Percentiles rank a stretch among this genome's conserved stretches.
These are phyloP conservation scores for Listronotus oregonensis DNA, from an alignment of 1,140 invertebrate genomes.

Conservation along the genomic window DNA sequence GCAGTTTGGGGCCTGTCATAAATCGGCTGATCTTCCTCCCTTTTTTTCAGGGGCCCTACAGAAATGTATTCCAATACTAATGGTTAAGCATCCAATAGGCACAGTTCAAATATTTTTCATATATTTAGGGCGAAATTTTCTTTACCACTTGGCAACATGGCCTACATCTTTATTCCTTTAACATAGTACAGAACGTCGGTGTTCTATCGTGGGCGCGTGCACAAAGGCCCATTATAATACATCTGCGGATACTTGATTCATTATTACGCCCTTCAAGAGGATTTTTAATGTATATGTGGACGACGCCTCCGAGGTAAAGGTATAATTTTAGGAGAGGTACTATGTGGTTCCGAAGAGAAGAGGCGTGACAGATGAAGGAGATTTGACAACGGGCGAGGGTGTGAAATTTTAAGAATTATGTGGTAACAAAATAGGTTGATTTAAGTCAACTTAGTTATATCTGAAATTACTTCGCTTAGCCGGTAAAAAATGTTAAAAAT, in stretches of 20 bases:
- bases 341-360: not conserved
- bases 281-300: slow-evolving; percentile 18
- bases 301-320: slow-evolving; percentile 6
- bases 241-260: slow-evolving; percentile 21
- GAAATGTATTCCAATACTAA: too few species aligned
- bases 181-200: slow-evolving; percentile 1
- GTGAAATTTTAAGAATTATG: not conserved
- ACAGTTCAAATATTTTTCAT: too few species aligned
- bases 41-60: too few species aligned
- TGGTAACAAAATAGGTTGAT: too few species aligned
- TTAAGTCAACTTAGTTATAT: too few species aligned
- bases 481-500: too few species aligned
- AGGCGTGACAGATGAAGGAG: slow-evolving; percentile 2
- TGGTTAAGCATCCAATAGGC: too few species aligned
- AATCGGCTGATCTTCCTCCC: too few species aligned
- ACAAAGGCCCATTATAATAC: slow-evolving; percentile 24
- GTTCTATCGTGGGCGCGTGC: slow-evolving; percentile 21
- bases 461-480: too few species aligned
- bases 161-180: not conserved
- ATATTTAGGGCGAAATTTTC: too few species aligned
- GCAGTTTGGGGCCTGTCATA: too few species aligned
- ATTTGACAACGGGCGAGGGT: not conserved
- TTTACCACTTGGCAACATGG: slow-evolving; percentile 1
- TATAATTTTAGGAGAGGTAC: slow-evolving; percentile 15
- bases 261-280: slow-evolving; percentile 17